Conservation (phyloP, 2,113 vertebrate genomes). For the Gambusia holbrooki region DNA sequence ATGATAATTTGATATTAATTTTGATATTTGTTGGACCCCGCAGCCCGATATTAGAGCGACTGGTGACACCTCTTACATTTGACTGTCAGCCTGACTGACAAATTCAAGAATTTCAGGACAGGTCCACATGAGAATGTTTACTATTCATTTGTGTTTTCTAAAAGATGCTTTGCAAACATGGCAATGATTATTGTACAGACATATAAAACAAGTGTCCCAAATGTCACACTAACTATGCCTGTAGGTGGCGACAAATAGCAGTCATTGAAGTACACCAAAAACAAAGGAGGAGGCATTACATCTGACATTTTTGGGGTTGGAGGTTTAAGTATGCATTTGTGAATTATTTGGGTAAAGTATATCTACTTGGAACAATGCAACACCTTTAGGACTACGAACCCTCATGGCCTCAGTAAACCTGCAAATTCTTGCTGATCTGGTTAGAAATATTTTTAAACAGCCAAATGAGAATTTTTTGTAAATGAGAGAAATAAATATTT, state of each 20-base stretch:
- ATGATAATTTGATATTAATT: no score
- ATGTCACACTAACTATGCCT: not conserved
- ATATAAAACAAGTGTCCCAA: not conserved
- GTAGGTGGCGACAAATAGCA: not conserved
- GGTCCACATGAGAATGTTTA: no score
- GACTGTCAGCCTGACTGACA: not conserved
- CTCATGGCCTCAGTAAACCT: not conserved
- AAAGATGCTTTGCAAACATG: no score
- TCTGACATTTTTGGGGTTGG: no score
- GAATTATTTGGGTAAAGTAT: no score
- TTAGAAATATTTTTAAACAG: not conserved
- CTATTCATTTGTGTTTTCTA: no score
- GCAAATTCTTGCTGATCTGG: not conserved
- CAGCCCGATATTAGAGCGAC: not conserved
- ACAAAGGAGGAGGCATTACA: not conserved
- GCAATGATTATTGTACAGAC: no score
- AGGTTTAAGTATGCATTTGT: no score
- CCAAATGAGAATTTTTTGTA: not conserved
- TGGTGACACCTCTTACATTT: not conserved
- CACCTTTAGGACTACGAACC: not conserved
- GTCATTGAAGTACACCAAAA: not conserved
- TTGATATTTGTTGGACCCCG: no score
- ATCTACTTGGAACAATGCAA: no score
- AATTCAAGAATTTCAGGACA: not conserved
- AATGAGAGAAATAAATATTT: not conserved